Evolutionary conservation across 53 echinoderm and acorn worm species (phyloP).

Genomic region (Apostichopus leukothele): DNA sequence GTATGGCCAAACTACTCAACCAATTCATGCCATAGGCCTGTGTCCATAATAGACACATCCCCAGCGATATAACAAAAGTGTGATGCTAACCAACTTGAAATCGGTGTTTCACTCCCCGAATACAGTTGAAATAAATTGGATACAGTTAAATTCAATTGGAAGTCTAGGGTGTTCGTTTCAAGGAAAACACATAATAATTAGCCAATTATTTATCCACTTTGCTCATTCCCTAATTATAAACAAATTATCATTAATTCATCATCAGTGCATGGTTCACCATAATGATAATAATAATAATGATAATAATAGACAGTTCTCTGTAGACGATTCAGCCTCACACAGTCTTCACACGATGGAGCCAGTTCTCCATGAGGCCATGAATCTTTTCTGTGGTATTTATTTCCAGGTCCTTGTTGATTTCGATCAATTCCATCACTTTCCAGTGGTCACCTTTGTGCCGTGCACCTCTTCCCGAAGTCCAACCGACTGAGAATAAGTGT

Average conservation of each 20-base stretch:
- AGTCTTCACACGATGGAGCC: too few relatives aligned
- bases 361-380: too few relatives aligned
- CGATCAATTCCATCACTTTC: too few relatives aligned
- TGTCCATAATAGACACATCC: conserved; percentile 28
- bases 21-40: conserved; percentile 24
- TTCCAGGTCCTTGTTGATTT: too few relatives aligned
- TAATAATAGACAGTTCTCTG: too few relatives aligned
- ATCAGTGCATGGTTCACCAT: too few relatives aligned
- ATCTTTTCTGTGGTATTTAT: too few relatives aligned
- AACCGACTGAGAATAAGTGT: conserved; percentile 19
- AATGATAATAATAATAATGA: too few relatives aligned
- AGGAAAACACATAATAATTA: conserved; percentile 19
- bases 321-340: too few relatives aligned
- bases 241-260: too few relatives aligned
- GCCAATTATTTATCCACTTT: background rate
- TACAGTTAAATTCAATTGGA: conserved; percentile 18
- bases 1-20: background rate
- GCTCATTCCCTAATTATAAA: too few relatives aligned
- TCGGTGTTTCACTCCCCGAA: background rate
- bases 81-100: conserved; percentile 20
- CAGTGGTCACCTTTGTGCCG: conserved; percentile 10
- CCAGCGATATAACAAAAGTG: conserved; percentile 20
- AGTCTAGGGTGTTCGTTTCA: conserved; percentile 13
- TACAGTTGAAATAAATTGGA: background rate
- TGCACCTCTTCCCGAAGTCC: conserved; percentile 15